Evolutionary conservation across 2,113 vertebrate genomes (phyloP), one percentile per base, ranked within the genome.

Genomic region (Hippolais icterina): DNA sequence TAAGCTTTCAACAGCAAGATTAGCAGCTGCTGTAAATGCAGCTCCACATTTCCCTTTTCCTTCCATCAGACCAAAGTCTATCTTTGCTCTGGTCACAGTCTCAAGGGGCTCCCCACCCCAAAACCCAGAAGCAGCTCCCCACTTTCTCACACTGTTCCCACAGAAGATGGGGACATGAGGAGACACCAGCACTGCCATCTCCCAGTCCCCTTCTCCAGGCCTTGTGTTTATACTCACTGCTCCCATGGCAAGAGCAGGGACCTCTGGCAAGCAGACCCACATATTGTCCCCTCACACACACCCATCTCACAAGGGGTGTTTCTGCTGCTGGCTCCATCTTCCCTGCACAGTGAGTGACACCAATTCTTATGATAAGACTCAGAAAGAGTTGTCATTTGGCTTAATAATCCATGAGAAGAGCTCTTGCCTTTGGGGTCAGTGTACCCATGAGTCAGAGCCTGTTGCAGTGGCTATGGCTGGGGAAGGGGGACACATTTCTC

Each of bases 171-270:
- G 77, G 41, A 68, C 0, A 1, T 4, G 15, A 18, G 25, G 25
- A 41, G 23, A 46, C 53, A 47, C 10, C 33, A 41, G 25, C 33
- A 42, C 44, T 22, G 35, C 10, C 49, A 25, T 72, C 16, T 71
- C 39, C 49, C 23, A 4, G 16, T 63, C 8, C 15, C 14, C n/a
- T 22, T 35, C 75, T 71, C 56, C 33, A 54, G 3, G 17, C 9
- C 28, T 23, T 42, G 29, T 1, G 0, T 42, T 78, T 46, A 19
- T 7, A 24, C 11, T 54, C 5, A 0, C 28, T 11, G 21, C 52
- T 63, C 41, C 22, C 39, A 3, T 1, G 10, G 78, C 23, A 28
- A 1, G 4, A 37, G 23, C 44, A 37, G 19, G 20, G 9, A 63
- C 28, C 37, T 57, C 29, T 46, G 46, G 28, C 37, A 22, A 69